Conservation (phyloP, 1,140 invertebrate species). For the Diprion similis region DNA sequence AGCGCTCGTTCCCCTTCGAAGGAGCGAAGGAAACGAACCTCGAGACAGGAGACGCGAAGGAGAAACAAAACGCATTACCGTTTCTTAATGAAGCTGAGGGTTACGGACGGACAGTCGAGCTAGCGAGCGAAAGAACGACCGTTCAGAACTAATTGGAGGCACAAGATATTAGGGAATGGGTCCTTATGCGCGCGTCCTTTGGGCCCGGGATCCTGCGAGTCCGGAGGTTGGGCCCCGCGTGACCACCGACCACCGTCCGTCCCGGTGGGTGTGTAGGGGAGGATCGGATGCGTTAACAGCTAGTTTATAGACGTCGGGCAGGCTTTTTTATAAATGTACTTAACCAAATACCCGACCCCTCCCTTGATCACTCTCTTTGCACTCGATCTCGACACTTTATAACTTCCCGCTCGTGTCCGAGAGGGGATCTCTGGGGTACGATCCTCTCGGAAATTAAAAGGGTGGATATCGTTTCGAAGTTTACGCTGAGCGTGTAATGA, state of each 20-base stretch:
- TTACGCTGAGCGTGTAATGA: no score
- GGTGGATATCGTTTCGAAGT: no score
- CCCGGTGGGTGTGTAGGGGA: conserved; percentile 30
- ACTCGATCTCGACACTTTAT: no score
- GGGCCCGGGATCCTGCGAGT: background rate
- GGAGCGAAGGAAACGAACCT: conserved; percentile 20
- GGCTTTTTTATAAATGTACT: background rate
- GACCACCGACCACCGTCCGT: background rate
- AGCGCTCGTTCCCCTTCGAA: conserved; percentile 10
- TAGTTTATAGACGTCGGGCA: conserved; percentile 19
- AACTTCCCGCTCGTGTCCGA: no score
- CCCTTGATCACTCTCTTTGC: background rate
- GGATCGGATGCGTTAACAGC: conserved; percentile 36
- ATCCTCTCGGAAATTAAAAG: no score
- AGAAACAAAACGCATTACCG: conserved; percentile 61
- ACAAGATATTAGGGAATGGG: conserved; percentile 48
- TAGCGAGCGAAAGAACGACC: conserved; percentile 30
- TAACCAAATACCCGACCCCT: background rate
- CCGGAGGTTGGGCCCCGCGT: background rate
- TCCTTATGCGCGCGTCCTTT: background rate
- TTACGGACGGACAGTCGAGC: conserved; percentile 35
- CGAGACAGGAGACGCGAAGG: conserved; percentile 34
- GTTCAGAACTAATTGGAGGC: conserved; percentile 55
- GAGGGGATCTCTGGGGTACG: no score
- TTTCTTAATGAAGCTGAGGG: conserved; percentile 62